A percentile compares a stretch with the other conserved stretches of the same genome.
Evolutionary conservation across 2,797 vertebrate species (phyloP).

Genomic region (Sebastes ruberrimus): DNA sequence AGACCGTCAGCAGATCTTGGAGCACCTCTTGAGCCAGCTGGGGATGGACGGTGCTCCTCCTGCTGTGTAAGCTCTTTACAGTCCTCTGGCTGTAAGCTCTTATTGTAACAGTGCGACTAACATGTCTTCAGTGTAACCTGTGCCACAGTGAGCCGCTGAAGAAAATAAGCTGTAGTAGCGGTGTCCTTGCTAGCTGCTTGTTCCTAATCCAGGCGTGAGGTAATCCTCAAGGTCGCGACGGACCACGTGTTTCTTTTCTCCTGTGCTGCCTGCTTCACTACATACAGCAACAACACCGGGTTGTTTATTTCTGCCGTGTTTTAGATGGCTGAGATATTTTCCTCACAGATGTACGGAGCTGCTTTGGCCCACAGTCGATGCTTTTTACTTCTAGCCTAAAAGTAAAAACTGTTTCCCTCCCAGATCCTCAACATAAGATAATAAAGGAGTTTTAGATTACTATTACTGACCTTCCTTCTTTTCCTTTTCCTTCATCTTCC

Average conservation of each 20-base stretch:
- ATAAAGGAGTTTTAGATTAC: not conserved
- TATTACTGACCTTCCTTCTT: not conserved
- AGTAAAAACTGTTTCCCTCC: not conserved
- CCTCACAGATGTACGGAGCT: not conserved
- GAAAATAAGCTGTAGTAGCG: constrained; percentile 39
- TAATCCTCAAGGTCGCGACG: constrained; percentile 49
- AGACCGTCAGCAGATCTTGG: constrained; percentile 32
- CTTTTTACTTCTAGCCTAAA: not conserved
- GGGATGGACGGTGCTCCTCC: constrained; percentile 7
- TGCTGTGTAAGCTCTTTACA: constrained; percentile 49
- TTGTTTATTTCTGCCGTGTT: not conserved
- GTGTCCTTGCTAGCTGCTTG: constrained; percentile 17
- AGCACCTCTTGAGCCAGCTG: constrained; percentile 10
- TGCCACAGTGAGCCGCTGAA: constrained; percentile 16
- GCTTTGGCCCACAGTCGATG: not conserved
- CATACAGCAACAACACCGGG: not conserved
- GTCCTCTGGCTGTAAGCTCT: constrained; percentile 46
- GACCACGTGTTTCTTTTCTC: not conserved
- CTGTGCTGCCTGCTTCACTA: not conserved
- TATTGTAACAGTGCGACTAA: constrained; percentile 25
- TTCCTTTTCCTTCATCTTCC: not conserved
- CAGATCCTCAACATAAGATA: not conserved
- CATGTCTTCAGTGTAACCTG: constrained; percentile 32
- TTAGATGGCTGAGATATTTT: not conserved
- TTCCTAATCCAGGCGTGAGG: constrained; percentile 52